Percentiles rank a stretch among this genome's conserved stretches.
Conservation (phyloP, 92 coral and sea anemone genomes). For the Phenganax subtilis region DNA sequence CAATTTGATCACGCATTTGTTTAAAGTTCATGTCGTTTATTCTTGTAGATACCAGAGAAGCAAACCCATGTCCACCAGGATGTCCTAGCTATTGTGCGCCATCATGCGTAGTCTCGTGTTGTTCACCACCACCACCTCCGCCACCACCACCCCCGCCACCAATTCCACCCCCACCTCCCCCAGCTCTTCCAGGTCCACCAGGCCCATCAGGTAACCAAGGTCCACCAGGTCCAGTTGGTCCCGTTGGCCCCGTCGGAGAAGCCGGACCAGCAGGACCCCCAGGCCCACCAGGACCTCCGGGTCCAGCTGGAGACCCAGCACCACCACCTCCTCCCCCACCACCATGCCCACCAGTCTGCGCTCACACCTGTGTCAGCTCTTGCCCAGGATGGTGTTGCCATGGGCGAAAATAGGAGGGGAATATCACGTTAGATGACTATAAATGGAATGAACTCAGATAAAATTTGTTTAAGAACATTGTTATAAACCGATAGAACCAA, state of each 20-base stretch:
- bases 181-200: constrained; percentile 99
- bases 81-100: constrained; percentile 92
- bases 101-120: constrained; percentile 90
- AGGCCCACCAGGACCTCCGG: constrained; percentile 97
- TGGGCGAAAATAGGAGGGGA: constrained; percentile 68
- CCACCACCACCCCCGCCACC: constrained; percentile 99
- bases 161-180: constrained; percentile 99
- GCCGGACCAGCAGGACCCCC: constrained; percentile 99
- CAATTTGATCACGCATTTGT: background rate
- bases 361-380: constrained; percentile 91
- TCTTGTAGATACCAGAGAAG: constrained; percentile 55
- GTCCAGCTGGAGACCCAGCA: constrained; percentile 99
- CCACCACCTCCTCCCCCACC: constrained; percentile 99
- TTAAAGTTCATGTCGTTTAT: background rate
- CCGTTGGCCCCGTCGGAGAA: constrained; percentile 99
- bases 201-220: constrained; percentile 99
- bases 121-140: constrained; percentile 97
- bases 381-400: constrained; percentile 87
- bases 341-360: constrained; percentile 99
- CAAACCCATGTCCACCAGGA: constrained; percentile 99
- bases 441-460: constrained; percentile 7
- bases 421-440: constrained; percentile 16
- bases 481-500: background rate
- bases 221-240: constrained; percentile 99
- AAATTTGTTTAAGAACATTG: constrained; percentile 3